Conservation (phyloP, 2,113 vertebrate species). For the Astur gentilis region DNA sequence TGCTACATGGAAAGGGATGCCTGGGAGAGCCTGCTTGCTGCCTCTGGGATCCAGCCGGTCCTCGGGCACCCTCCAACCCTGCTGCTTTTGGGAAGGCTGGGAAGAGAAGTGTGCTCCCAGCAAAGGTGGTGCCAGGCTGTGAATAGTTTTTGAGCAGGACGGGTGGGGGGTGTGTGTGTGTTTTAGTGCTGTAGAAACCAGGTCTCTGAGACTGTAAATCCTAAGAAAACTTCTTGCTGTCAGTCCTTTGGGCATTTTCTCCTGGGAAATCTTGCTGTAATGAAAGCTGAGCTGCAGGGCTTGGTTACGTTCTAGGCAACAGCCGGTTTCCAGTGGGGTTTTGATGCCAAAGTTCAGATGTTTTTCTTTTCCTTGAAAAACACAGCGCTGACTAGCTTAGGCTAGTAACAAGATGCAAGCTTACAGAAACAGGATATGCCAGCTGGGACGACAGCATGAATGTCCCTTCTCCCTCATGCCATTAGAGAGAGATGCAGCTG, state of each 20-base stretch:
- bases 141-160: background rate
- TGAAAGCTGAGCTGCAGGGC: background rate
- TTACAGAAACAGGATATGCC: slow-evolving; percentile 53
- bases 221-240: background rate
- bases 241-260: background rate
- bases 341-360: slow-evolving; percentile 27
- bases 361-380: slow-evolving; percentile 12
- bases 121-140: background rate
- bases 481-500: slow-evolving; percentile 44
- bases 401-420: background rate
- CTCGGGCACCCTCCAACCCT: background rate
- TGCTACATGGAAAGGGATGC: accelerated
- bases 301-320: background rate
- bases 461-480: background rate
- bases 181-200: background rate
- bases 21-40: background rate
- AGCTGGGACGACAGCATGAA: slow-evolving; percentile 15
- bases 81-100: background rate
- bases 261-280: background rate
- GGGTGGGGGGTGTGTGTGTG: no score
- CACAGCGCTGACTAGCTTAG: background rate
- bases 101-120: background rate
- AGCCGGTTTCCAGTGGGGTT: background rate
- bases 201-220: background rate
- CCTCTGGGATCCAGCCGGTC: background rate